phyloP scores from a whole-genome alignment of 2,797 vertebrate species.

The Pelodytes ibericus region DNA sequence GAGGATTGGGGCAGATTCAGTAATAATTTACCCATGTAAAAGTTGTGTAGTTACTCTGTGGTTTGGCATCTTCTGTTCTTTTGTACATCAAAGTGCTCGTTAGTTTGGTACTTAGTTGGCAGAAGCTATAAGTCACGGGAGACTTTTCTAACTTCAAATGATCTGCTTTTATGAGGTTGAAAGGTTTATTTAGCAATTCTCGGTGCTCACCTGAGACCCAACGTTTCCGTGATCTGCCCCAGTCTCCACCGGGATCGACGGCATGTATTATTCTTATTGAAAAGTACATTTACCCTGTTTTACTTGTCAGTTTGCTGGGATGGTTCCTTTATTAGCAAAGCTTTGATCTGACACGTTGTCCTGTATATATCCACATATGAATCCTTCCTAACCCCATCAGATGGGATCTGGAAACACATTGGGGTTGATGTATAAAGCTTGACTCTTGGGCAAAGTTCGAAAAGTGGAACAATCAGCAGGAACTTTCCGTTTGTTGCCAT shows the following conservation, averaged over 20 bases:
- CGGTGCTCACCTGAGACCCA: slow-evolving; percentile 6
- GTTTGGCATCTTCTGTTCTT: not conserved
- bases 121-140: slow-evolving; percentile 4
- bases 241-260: not conserved
- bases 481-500: too few relatives aligned
- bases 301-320: too few relatives aligned
- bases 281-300: too few relatives aligned
- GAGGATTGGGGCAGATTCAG: too few relatives aligned
- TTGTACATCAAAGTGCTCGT: slow-evolving; percentile 14
- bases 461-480: too few relatives aligned
- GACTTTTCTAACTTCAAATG: slow-evolving; percentile 15
- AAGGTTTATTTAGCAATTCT: slow-evolving; percentile 12
- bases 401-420: too few relatives aligned
- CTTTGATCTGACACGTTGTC: too few relatives aligned
- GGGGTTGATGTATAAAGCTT: too few relatives aligned
- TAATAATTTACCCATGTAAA: not conserved
- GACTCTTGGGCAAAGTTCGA: too few relatives aligned
- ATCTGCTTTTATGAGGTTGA: slow-evolving; percentile 17
- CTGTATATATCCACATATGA: too few relatives aligned
- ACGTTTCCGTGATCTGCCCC: not conserved
- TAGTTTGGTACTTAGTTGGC: slow-evolving; percentile 22
- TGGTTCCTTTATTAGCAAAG: too few relatives aligned
- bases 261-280: slow-evolving; percentile 13
- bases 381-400: too few relatives aligned
- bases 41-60: not conserved